Evolutionary conservation across 2,888 invertebrate species (phyloP).

Genomic region (Leptopilina myrica): DNA sequence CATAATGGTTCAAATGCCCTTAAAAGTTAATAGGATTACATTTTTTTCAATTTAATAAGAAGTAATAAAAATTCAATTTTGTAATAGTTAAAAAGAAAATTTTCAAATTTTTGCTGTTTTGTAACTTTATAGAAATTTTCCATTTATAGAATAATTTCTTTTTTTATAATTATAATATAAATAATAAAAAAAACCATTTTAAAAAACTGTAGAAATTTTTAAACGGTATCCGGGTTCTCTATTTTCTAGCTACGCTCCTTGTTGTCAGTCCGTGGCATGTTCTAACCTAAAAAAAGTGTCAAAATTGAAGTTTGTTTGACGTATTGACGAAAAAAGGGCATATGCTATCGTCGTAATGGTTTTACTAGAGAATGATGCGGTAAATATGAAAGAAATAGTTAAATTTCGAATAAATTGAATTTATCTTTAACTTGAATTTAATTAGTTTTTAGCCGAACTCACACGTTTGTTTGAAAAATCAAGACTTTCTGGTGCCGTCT

Average conservation of each 20-base stretch:
- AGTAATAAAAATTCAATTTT: too few species aligned
- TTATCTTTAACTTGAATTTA: conserved; percentile 62
- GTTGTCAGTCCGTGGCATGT: conserved; percentile 2
- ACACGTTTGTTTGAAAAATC: conserved; percentile 92
- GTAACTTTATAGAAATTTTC: too few species aligned
- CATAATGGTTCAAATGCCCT: too few species aligned
- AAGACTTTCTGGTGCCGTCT: conserved; percentile 87
- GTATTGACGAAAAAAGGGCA: conserved; percentile 57
- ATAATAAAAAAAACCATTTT: too few species aligned
- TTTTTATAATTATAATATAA: too few species aligned
- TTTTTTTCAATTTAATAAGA: too few species aligned
- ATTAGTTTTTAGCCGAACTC: conserved; percentile 90
- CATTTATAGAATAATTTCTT: too few species aligned
- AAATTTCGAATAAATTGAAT: conserved; percentile 36
- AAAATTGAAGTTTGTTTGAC: conserved; percentile 50
- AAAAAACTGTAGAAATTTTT: too few species aligned
- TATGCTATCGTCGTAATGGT: conserved; percentile 79
- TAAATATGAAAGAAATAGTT: conserved; percentile 71
- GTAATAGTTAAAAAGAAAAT: too few species aligned
- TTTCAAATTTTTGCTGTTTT: too few species aligned
- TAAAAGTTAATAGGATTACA: too few species aligned
- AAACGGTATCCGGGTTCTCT: too few species aligned
- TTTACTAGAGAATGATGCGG: conserved; percentile 83
- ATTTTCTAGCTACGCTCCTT: neutral
- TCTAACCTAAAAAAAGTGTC: conserved; percentile 52